These are phyloP conservation scores for Lithobates sylvaticus DNA, from an alignment of 2,797 vertebrate genomes.

Conservation along the genomic window DNA sequence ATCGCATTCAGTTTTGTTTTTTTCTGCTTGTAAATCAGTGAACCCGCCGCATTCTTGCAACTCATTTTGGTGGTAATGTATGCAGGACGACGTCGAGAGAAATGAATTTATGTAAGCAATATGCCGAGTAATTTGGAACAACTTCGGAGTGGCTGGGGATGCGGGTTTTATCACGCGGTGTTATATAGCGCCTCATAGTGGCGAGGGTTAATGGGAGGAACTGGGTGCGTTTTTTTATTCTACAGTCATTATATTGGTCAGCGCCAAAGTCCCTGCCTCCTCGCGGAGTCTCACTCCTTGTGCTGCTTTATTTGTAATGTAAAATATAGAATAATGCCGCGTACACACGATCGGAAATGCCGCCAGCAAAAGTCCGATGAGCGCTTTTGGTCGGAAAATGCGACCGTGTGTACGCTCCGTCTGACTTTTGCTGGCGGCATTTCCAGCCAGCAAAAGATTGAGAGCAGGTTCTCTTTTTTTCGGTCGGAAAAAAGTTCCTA, in stretches of 20 bases:
- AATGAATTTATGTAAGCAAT: constrained; percentile 17
- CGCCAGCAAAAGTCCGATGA: too few species aligned
- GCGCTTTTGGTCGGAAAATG: too few species aligned
- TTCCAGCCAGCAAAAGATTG: too few species aligned
- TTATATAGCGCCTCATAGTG: background rate
- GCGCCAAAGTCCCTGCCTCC: background rate
- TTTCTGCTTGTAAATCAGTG: constrained; percentile 11
- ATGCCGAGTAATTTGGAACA: constrained; percentile 18
- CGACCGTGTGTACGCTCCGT: too few species aligned
- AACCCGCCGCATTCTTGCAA: background rate
- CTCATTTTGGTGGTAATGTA: constrained; percentile 16
- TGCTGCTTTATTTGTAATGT: too few species aligned
- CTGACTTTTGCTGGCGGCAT: too few species aligned
- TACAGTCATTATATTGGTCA: background rate
- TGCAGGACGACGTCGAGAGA: constrained; percentile 9
- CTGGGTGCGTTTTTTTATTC: background rate
- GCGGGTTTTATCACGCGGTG: background rate
- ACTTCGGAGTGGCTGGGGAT: background rate
- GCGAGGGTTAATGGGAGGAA: background rate
- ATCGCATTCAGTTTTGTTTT: background rate
- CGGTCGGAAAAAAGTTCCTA: too few species aligned
- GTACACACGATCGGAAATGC: too few species aligned
- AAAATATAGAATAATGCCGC: too few species aligned
- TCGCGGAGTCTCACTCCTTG: background rate
- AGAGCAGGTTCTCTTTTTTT: too few species aligned